phyloP scores from a whole-genome alignment of 2,113 vertebrate genomes.

The human region DNA sequence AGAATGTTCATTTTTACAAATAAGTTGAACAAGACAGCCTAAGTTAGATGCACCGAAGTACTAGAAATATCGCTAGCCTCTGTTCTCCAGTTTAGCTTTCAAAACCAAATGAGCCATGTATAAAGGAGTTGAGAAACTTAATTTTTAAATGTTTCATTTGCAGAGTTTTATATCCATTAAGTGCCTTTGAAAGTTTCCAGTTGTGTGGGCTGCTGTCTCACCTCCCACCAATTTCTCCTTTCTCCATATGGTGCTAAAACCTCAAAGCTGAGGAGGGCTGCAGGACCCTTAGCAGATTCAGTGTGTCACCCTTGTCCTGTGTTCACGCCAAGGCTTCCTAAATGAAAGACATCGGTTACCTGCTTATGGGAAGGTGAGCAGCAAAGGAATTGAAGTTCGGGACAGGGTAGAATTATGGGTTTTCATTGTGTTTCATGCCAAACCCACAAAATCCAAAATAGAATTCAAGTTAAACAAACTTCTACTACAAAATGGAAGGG shows the following conservation, averaged over 20 bases:
- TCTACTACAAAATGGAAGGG: neutral
- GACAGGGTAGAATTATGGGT: neutral
- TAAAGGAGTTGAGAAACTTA: conserved; percentile 73
- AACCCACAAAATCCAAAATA: conserved; percentile 25
- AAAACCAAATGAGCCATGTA: conserved; percentile 77
- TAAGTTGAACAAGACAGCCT: conserved; percentile 54
- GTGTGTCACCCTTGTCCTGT: conserved; percentile 16
- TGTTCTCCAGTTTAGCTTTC: conserved; percentile 76
- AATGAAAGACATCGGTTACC: neutral
- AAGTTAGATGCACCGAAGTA: conserved; percentile 49
- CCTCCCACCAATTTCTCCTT: conserved; percentile 77
- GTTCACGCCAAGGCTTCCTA: conserved; percentile 59
- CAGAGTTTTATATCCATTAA: conserved; percentile 86
- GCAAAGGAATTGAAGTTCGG: neutral
- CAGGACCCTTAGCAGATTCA: conserved; percentile 57
- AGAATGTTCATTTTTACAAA: conserved; percentile 58
- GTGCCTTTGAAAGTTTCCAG: conserved; percentile 87
- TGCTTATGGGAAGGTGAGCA: conserved; percentile 48
- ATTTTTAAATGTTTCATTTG: conserved; percentile 81
- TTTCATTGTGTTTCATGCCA: conserved; percentile 55
- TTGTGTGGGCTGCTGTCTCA: conserved; percentile 78
- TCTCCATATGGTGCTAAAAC: conserved; percentile 85
- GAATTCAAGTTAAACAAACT: conserved; percentile 6
- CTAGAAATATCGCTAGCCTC: neutral
- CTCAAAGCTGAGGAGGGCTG: conserved; percentile 79